Percentiles rank a stretch among this genome's conserved stretches.
Evolutionary conservation across 30 jellyfish, hydroid and myxozoan genomes (phyloP).

Genomic region (Chironex yamaguchii): DNA sequence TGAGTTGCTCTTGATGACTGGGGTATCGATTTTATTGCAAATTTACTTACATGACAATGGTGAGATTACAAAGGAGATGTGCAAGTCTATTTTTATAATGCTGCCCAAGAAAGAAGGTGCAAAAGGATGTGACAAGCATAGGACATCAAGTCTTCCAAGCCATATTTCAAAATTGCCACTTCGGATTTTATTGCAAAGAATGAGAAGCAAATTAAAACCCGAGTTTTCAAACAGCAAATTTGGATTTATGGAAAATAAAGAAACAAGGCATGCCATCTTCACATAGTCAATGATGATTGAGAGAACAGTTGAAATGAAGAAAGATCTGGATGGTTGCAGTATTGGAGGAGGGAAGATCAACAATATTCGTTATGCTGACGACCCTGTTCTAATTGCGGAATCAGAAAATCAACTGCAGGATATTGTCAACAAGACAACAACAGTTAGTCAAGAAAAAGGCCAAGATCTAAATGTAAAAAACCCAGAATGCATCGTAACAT

Average conservation of each 20-base stretch:
- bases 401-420: not conserved
- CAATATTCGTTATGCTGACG: not conserved
- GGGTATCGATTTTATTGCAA: slow-evolving; percentile 8
- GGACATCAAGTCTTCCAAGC: slow-evolving; percentile 24
- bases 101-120: slow-evolving; percentile 25
- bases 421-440: too few relatives aligned
- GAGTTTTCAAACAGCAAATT: slow-evolving; percentile 20
- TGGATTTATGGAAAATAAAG: not conserved
- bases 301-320: not conserved
- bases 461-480: slow-evolving; percentile 3
- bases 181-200: not conserved
- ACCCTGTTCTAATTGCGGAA: not conserved
- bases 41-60: too few relatives aligned
- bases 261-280: too few relatives aligned
- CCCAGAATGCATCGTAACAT: slow-evolving; percentile 27
- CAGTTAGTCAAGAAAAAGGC: not conserved
- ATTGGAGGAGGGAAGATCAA: not conserved
- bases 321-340: not conserved
- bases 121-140: slow-evolving; percentile 9
- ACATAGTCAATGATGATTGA: not conserved
- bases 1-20: slow-evolving; percentile 19
- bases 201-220: not conserved
- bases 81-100: too few relatives aligned
- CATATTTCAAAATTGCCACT: slow-evolving; percentile 5
- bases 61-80: too few relatives aligned